Evolutionary conservation across 2,113 vertebrate genomes (phyloP).

Genomic region (Columba livia): DNA sequence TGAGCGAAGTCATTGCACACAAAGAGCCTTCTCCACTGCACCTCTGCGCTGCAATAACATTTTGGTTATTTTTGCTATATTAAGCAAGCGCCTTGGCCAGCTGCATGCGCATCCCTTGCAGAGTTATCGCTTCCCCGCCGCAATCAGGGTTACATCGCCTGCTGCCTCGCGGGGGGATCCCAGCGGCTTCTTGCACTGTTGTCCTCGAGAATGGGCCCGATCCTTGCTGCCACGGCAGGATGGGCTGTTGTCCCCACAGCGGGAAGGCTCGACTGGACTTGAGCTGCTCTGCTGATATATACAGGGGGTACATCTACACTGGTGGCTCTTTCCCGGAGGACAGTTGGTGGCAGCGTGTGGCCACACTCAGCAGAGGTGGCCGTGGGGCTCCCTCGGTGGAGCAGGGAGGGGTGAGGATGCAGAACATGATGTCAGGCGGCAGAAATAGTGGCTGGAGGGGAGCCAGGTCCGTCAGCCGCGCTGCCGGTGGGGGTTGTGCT

Average conservation of each 20-base stretch:
- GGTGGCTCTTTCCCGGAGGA: background rate
- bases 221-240: rapidly evolving
- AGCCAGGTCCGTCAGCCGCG: background rate
- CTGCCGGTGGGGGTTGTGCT: background rate
- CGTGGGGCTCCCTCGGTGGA: background rate
- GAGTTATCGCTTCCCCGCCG: background rate
- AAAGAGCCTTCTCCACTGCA: rapidly evolving
- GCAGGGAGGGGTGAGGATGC: background rate
- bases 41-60: background rate
- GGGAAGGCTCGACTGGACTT: background rate
- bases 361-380: too few species aligned
- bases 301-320: background rate
- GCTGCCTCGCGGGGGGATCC: rapidly evolving
- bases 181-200: background rate
- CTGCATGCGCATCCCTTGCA: rapidly evolving
- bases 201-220: rapidly evolving
- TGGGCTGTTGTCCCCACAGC: background rate
- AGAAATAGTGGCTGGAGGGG: background rate
- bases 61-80: background rate
- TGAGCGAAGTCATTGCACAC: rapidly evolving
- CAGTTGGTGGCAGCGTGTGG: rapidly evolving
- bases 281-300: background rate
- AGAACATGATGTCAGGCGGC: background rate
- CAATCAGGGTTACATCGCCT: rapidly evolving
- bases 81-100: background rate